Percentiles rank a stretch among this genome's conserved stretches.
Conservation (phyloP, 2,113 vertebrate species). For the Verasper variegatus region DNA sequence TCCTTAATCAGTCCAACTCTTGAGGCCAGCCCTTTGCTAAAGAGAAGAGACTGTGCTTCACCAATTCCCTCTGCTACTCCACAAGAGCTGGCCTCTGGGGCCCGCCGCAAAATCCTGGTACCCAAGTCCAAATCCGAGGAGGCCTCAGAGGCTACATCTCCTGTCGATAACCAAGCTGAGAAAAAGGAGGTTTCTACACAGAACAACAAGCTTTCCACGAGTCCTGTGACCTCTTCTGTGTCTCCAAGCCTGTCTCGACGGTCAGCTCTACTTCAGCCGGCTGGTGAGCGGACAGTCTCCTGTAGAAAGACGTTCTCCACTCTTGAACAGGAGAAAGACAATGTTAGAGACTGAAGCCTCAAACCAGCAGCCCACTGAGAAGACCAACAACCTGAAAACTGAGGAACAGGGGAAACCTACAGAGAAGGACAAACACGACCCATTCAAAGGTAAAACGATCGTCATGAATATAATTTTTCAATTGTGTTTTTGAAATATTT, state of each 20-base stretch:
- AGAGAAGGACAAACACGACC: conserved; percentile 85
- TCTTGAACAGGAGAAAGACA: conserved; percentile 80
- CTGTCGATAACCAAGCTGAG: conserved; percentile 32
- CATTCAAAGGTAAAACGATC: conserved; percentile 89
- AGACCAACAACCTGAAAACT: conserved; percentile 56
- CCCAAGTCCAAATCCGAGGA: conserved; percentile 82
- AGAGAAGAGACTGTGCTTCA: conserved; percentile 61
- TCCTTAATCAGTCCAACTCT: conserved; percentile 13
- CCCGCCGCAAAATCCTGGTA: conserved; percentile 91
- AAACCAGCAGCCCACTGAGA: conserved; percentile 65
- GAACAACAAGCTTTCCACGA: conserved; percentile 52
- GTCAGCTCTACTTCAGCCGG: conserved; percentile 71
- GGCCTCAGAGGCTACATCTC: conserved; percentile 48
- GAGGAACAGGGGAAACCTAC: conserved; percentile 64
- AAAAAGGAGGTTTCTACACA: conserved; percentile 36
- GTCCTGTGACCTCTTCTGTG: conserved; percentile 56
- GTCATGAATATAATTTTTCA: not conserved
- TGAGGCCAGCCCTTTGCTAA: conserved; percentile 71
- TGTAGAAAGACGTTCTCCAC: conserved; percentile 82
- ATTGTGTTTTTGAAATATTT: no score
- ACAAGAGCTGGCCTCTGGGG: conserved; percentile 92
- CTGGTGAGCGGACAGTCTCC: conserved; percentile 69
- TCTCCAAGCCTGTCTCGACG: conserved; percentile 83
- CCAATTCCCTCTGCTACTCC: conserved; percentile 90
- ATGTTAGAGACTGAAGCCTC: conserved; percentile 80